Evolutionary conservation across 2,113 vertebrate species (phyloP).

Genomic region (Orthonyx spaldingii): DNA sequence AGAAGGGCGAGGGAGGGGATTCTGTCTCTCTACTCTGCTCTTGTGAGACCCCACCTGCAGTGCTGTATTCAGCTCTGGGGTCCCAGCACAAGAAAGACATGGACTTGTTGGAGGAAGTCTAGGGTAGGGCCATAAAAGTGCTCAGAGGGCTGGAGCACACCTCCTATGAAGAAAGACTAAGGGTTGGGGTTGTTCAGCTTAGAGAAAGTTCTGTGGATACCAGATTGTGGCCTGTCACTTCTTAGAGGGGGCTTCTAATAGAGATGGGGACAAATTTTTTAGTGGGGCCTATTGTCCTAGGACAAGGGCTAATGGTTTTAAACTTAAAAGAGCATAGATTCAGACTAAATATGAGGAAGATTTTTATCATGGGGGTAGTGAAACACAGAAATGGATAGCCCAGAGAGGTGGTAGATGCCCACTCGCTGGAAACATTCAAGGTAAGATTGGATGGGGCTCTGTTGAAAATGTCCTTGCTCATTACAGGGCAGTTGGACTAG

Average conservation of each 20-base stretch:
- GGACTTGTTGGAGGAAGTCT: not conserved
- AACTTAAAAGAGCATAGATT: not conserved
- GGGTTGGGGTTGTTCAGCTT: not conserved
- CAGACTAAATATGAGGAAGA: not conserved
- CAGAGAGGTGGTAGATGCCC: not conserved
- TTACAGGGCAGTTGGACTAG: not conserved
- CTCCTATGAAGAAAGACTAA: not conserved
- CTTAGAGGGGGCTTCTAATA: not conserved
- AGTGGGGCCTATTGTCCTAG: not conserved
- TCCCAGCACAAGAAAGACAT: not conserved
- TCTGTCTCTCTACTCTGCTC: not conserved
- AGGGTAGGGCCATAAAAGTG: not conserved
- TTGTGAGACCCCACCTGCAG: not conserved
- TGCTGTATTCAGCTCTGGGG: not conserved
- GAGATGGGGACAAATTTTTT: not conserved
- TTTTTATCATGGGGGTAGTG: accelerated
- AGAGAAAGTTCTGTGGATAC: not conserved
- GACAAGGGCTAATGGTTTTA: not conserved
- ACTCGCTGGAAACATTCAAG: not conserved
- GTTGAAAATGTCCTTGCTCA: not conserved
- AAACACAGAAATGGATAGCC: not conserved
- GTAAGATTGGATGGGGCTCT: not conserved
- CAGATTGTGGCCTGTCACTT: not conserved
- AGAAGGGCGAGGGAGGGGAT: not conserved
- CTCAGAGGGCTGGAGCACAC: not conserved